Conservation (phyloP, 2,113 vertebrate species). For the Oplegnathus fasciatus region DNA sequence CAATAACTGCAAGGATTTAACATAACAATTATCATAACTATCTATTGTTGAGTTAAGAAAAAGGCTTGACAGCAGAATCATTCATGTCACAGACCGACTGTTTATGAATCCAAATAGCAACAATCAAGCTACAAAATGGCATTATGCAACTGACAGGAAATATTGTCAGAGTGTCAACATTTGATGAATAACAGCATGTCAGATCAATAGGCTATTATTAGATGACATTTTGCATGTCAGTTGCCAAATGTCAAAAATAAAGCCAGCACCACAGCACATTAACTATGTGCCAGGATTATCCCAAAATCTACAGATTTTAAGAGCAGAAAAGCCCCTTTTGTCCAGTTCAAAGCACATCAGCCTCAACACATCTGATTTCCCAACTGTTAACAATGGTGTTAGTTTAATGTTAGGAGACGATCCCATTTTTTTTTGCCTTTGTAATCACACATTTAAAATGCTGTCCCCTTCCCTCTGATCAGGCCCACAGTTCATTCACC, state of each 20-base stretch:
- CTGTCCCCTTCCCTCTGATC: constrained; percentile 33
- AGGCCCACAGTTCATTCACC: constrained; percentile 56
- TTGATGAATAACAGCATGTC: neutral
- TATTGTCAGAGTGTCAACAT: neutral
- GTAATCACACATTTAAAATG: constrained; percentile 33
- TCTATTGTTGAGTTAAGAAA: neutral
- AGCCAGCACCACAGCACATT: neutral
- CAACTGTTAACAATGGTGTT: constrained; percentile 34
- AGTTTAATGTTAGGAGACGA: constrained; percentile 41
- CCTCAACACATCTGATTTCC: constrained; percentile 25
- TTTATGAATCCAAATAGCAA: constrained; percentile 9
- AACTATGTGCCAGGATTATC: neutral
- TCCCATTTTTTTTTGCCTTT: neutral
- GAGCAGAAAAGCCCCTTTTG: constrained; percentile 15
- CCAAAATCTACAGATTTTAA: constrained; percentile 5
- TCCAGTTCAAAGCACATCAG: constrained; percentile 39
- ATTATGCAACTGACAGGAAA: constrained; percentile 8
- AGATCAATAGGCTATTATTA: constrained; percentile 20
- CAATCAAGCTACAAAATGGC: neutral
- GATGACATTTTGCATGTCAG: constrained; percentile 24
- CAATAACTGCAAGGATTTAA: neutral
- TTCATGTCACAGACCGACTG: constrained; percentile 19
- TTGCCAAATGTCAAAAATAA: constrained; percentile 22
- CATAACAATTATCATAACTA: neutral
- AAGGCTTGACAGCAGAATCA: neutral